A percentile compares a stretch with the other conserved stretches of the same genome.
Evolutionary conservation across 2,797 vertebrate species (phyloP).

Genomic region (Xenops minutus): DNA sequence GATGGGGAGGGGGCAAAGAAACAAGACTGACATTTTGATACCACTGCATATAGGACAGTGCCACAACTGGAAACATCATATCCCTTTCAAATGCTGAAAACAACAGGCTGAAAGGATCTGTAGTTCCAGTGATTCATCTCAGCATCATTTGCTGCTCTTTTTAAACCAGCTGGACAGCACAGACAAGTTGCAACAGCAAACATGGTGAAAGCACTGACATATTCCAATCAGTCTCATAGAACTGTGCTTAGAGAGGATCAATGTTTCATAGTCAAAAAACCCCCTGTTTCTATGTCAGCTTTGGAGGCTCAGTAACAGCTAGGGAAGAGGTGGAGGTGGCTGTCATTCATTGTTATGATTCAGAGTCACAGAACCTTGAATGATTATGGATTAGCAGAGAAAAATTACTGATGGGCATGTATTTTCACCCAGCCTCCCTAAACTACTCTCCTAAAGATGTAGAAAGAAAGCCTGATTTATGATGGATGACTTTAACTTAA

Average conservation of each 20-base stretch:
- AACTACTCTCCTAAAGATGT: background rate
- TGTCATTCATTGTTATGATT: background rate
- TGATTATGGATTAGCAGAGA: background rate
- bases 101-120: background rate
- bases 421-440: background rate
- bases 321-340: background rate
- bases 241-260: background rate
- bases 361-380: background rate
- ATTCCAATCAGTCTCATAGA: background rate
- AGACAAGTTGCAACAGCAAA: background rate
- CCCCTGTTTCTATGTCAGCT: background rate
- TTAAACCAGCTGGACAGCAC: background rate
- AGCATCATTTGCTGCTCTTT: background rate
- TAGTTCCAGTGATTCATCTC: background rate
- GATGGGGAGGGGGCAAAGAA: background rate
- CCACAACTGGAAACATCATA: background rate
- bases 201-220: background rate
- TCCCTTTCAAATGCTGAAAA: background rate
- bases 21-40: background rate
- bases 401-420: background rate
- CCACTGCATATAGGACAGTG: background rate
- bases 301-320: background rate
- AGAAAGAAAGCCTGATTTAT: background rate
- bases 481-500: background rate
- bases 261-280: background rate